phyloP scores from a whole-genome alignment of 2,797 vertebrate species.

The Ispidina lecontei region DNA sequence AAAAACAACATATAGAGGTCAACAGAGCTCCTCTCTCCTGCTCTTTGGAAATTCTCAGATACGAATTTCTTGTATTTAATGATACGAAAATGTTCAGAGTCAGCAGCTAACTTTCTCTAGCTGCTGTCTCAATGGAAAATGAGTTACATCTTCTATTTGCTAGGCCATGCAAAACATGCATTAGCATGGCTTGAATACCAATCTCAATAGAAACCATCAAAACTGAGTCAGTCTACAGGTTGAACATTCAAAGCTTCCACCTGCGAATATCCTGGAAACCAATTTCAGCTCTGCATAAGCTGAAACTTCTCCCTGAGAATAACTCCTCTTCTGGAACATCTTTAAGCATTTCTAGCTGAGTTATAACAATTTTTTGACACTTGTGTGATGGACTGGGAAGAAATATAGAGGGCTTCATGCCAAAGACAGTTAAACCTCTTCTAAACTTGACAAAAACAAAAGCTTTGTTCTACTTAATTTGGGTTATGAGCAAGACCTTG shows the following conservation, averaged over 20 bases:
- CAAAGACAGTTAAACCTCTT: not conserved
- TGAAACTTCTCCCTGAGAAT: not conserved
- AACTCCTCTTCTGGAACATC: not conserved
- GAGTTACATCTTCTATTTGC: not conserved
- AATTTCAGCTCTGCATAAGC: not conserved
- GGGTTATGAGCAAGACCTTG: not conserved
- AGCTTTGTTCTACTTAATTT: not conserved
- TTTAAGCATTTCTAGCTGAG: not conserved
- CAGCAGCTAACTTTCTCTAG: not conserved
- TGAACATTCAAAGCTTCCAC: not conserved
- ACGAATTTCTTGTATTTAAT: not conserved
- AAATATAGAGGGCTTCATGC: not conserved
- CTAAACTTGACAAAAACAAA: not conserved
- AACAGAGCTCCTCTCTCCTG: not conserved
- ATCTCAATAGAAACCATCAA: not conserved
- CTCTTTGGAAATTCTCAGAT: not conserved
- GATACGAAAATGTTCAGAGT: not conserved
- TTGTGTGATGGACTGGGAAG: not conserved
- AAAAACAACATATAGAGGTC: not conserved
- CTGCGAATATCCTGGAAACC: not conserved
- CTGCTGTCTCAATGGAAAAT: not conserved
- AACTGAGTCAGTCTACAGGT: not conserved
- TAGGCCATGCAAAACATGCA: not conserved
- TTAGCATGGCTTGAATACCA: not conserved
- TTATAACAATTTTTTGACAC: not conserved